Base-by-base conservation (phyloP, 2,888 invertebrate species). In the Pristionchus exspectatus region DNA sequence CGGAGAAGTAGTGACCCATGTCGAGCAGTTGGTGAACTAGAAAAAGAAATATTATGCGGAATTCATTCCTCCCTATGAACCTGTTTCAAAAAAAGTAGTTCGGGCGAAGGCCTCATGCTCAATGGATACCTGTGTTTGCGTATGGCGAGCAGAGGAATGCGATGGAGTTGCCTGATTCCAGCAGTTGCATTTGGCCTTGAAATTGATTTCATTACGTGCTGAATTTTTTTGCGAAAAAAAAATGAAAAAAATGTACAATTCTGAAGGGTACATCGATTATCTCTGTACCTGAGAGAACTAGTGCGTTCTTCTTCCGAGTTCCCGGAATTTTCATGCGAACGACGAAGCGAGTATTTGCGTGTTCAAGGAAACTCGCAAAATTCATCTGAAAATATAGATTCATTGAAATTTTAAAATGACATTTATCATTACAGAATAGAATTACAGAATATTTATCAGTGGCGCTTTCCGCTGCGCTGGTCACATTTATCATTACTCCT, bases 1-100 rank as follows among this genome's bases (percentile, higher is more conserved):
- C 90, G 50, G 77, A 21, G 30, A 91, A 74, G 56, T 86, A 72
- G 81, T 90, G 77, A 9, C 33, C 30, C 16, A n/a, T 69, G n/a
- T 91, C 86, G 30, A 89, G 38, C 44, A 91, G 89, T 54, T 90
- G 89, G 21, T 83, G 72, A 54, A 91, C 72, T n/a, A 1, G 44
- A 50, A 7, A n/a, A n/a, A n/a, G n/a, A n/a, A n/a, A n/a, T n/a
- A n/a, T n/a, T n/a, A n/a, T n/a, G n/a, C n/a, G n/a, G n/a, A n/a
- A n/a, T n/a, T n/a, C n/a, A n/a, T n/a, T n/a, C n/a, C n/a, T n/a
- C n/a, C n/a, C n/a, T n/a, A n/a, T n/a, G n/a, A n/a, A n/a, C n/a
- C n/a, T n/a, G n/a, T n/a, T n/a, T n/a, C n/a, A n/a, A n/a, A n/a
- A n/a, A n/a, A n/a, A n/a, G n/a, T n/a, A n/a, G n/a, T n/a, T n/a